Conservation (phyloP, 2,797 vertebrate species). For the Sebastes hubbsi region DNA sequence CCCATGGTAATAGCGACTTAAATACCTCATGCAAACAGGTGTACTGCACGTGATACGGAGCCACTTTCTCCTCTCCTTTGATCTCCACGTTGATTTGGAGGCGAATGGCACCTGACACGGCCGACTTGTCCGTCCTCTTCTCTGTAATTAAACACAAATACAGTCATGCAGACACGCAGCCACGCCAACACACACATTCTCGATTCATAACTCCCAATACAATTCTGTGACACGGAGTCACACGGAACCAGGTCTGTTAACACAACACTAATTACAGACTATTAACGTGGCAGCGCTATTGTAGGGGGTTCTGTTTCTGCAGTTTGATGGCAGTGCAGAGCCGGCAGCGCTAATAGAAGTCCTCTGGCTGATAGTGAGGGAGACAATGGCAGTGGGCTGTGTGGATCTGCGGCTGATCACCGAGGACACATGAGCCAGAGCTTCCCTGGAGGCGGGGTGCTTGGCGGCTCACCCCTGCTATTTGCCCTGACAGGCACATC, state of each 20-base stretch:
- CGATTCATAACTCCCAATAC: slow-evolving; percentile 47
- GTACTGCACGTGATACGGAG: slow-evolving; percentile 96
- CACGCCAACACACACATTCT: not conserved
- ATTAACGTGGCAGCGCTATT: slow-evolving; percentile 60
- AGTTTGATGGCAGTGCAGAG: slow-evolving; percentile 32
- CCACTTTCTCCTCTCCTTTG: slow-evolving; percentile 98
- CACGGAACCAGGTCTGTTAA: slow-evolving; percentile 41
- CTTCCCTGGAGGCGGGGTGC: slow-evolving; percentile 60
- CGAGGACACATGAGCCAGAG: slow-evolving; percentile 51
- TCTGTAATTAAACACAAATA: slow-evolving; percentile 80
- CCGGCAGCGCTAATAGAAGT: slow-evolving; percentile 51
- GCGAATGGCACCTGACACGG: slow-evolving; percentile 96
- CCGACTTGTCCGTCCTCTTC: slow-evolving; percentile 98
- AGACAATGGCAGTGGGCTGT: slow-evolving; percentile 54
- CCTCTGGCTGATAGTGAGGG: slow-evolving; percentile 55
- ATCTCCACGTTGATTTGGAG: slow-evolving; percentile 99
- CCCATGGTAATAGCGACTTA: not conserved
- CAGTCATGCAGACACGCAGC: not conserved
- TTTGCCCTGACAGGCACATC: slow-evolving; percentile 78
- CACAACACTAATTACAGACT: slow-evolving; percentile 57
- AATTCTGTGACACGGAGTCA: slow-evolving; percentile 1
- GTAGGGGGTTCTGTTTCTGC: slow-evolving; percentile 36
- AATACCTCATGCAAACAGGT: slow-evolving; percentile 97
- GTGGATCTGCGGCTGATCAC: slow-evolving; percentile 43
- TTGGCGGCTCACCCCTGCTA: slow-evolving; percentile 58